Evolutionary conservation across 2,113 vertebrate species (phyloP).

Genomic region (Excalfactoria chinensis): DNA sequence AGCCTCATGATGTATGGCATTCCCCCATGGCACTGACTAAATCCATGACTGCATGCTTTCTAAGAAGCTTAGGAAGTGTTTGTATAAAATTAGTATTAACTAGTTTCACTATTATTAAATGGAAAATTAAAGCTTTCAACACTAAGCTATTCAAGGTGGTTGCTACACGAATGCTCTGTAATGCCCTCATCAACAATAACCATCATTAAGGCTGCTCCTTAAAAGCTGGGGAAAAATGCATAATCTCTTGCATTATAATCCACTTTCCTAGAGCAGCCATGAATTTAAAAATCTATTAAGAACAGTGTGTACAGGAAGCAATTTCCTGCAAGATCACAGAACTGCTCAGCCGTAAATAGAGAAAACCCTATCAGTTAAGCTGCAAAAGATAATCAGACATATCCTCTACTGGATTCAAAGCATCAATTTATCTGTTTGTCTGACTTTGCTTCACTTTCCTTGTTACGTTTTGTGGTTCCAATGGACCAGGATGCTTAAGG

Average conservation of each 20-base stretch:
- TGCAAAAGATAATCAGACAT: constrained; percentile 20
- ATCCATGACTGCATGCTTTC: constrained; percentile 68
- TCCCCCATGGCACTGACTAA: constrained; percentile 55
- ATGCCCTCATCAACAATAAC: constrained; percentile 58
- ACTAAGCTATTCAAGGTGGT: constrained; percentile 55
- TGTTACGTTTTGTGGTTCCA: background rate
- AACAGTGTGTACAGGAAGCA: constrained; percentile 23
- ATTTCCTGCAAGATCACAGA: constrained; percentile 53
- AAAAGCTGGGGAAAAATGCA: constrained; percentile 63
- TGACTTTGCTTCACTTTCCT: background rate
- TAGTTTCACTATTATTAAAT: constrained; percentile 74
- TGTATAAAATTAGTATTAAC: constrained; percentile 74
- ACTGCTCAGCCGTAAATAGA: constrained; percentile 29
- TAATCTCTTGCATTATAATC: constrained; percentile 64
- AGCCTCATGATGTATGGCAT: constrained; percentile 55
- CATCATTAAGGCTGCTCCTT: constrained; percentile 43
- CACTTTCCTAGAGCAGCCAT: constrained; percentile 53
- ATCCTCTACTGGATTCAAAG: background rate
- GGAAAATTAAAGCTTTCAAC: constrained; percentile 72
- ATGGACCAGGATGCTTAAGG: background rate
- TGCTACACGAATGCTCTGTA: constrained; percentile 36
- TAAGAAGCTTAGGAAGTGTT: constrained; percentile 75
- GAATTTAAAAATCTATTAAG: constrained; percentile 70
- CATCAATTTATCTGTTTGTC: background rate
- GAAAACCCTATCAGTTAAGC: constrained; percentile 27